phyloP scores from a whole-genome alignment of 1,140 invertebrate species.

The Ericerus pela region DNA sequence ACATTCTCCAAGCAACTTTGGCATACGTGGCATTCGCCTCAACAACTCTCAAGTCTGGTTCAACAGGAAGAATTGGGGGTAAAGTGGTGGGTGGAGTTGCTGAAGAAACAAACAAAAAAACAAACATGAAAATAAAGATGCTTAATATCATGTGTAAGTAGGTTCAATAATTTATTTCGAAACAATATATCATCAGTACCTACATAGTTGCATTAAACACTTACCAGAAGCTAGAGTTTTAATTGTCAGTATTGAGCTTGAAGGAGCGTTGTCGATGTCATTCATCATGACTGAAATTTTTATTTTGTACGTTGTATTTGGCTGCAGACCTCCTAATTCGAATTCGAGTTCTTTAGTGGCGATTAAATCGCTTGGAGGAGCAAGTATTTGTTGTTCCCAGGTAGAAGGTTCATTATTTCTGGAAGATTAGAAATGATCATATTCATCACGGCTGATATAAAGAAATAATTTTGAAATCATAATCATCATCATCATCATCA shows the following conservation, averaged over 20 bases:
- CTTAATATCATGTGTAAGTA: background rate
- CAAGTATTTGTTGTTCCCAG: slow-evolving; percentile 71
- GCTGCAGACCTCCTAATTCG: slow-evolving; percentile 53
- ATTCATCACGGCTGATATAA: slow-evolving; percentile 16
- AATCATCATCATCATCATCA: no score
- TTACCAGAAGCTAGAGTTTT: slow-evolving; percentile 40
- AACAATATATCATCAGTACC: background rate
- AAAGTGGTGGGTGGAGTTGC: slow-evolving; percentile 35
- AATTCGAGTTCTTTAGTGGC: slow-evolving; percentile 71
- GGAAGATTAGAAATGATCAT: slow-evolving; percentile 14
- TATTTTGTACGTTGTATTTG: slow-evolving; percentile 64
- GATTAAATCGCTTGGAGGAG: slow-evolving; percentile 65
- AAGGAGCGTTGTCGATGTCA: slow-evolving; percentile 52
- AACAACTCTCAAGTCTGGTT: slow-evolving; percentile 52
- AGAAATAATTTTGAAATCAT: slow-evolving; percentile 15
- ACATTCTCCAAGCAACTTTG: slow-evolving; percentile 63
- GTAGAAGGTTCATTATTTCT: slow-evolving; percentile 50
- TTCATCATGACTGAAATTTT: slow-evolving; percentile 58
- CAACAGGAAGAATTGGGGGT: slow-evolving; percentile 47
- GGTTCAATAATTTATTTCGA: background rate
- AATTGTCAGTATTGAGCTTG: slow-evolving; percentile 54
- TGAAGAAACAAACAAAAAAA: slow-evolving; percentile 13
- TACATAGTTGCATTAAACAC: slow-evolving; percentile 20
- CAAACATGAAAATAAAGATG: background rate
- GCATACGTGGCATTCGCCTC: slow-evolving; percentile 63